Percentiles rank a stretch among this genome's conserved stretches.
phyloP scores from a whole-genome alignment of 2,797 vertebrate genomes.

The Sebastes glaucus region DNA sequence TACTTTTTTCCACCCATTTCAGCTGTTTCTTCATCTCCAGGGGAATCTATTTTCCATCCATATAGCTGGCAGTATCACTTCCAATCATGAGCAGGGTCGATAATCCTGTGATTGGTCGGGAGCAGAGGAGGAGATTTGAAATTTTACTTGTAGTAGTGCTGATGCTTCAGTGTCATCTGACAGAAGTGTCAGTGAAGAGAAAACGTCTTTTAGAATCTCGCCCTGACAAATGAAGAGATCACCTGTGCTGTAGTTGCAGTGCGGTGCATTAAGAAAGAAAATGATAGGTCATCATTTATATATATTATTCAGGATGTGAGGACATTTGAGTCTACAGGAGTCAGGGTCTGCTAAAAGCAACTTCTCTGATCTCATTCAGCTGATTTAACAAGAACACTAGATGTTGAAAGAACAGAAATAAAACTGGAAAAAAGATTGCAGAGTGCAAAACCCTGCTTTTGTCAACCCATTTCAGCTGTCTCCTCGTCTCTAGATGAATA shows the following conservation, averaged over 20 bases:
- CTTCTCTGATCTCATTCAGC: not conserved
- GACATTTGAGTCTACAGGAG: not conserved
- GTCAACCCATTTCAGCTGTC: not conserved
- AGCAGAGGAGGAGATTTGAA: conserved; percentile 21
- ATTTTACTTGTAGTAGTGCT: not conserved
- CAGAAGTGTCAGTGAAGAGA: not conserved
- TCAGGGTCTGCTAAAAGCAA: not conserved
- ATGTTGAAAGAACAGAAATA: not conserved
- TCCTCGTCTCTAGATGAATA: not conserved
- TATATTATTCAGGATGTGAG: not conserved
- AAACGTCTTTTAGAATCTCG: not conserved
- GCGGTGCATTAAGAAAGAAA: not conserved
- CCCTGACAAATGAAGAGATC: not conserved
- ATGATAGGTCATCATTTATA: not conserved
- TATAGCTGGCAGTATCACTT: conserved; percentile 26
- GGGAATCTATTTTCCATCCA: conserved; percentile 44
- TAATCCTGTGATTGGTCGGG: conserved; percentile 13
- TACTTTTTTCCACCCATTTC: conserved; percentile 21
- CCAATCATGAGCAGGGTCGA: conserved; percentile 7
- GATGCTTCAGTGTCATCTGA: conserved; percentile 2
- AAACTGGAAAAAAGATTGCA: not conserved
- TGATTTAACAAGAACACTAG: conserved; percentile 3
- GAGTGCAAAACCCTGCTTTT: not conserved
- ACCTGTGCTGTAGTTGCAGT: not conserved
- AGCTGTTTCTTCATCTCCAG: conserved; percentile 30